Base-by-base conservation (phyloP, 2,113 vertebrate species). In the Xiphophorus couchianus region DNA sequence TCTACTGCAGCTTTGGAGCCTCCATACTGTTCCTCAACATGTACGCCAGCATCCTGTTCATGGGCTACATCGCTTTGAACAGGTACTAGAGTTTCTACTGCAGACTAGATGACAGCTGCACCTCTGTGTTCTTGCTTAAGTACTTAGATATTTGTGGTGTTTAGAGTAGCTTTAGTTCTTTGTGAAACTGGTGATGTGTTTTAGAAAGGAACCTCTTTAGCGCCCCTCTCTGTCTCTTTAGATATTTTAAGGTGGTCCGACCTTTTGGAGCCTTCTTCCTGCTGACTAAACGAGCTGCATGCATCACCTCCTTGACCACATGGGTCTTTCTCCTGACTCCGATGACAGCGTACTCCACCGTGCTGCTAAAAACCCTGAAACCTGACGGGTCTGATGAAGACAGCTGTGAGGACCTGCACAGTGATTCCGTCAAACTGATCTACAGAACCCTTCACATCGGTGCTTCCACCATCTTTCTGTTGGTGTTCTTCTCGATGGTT, bases 1-100 rank as follows among this genome's bases (percentile, higher is more conserved):
- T 85, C 60, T 93, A 94, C 92, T 94, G 94, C 84, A 85, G 44
- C 71, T 89, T 93, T 0, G 92, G 91, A 0, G 87, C 92, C 2
- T 42, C 89, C 0, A 71, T 84, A 48, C 92, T 95, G 64, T 95
- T 94, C 69, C 89, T 94, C 30, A 95, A 94, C 87, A 94, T 93
- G 92, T 95, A 95, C 8, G 89, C 92, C 80, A 95, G 94, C 91
- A 93, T 95, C 75, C 79, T 94, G 70, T 94, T 94, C 88, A 94
- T 42, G 39, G 39, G 39, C 39, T 42, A 42, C 39, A 42, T 42
- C 12, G 39, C 39, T 54, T 54, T 54, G 48, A 54, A 54, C 48
- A 54, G 48, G 48, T 54, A 54, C 48, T 8, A 22, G 5, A 54
- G 48, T 19, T 51, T 54, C 5, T 54, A 54, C 17, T 1, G 19